Evolutionary conservation across 1,140 invertebrate genomes (phyloP), one percentile per base, ranked within the genome.

Genomic region (Magallana ariakensis): DNA sequence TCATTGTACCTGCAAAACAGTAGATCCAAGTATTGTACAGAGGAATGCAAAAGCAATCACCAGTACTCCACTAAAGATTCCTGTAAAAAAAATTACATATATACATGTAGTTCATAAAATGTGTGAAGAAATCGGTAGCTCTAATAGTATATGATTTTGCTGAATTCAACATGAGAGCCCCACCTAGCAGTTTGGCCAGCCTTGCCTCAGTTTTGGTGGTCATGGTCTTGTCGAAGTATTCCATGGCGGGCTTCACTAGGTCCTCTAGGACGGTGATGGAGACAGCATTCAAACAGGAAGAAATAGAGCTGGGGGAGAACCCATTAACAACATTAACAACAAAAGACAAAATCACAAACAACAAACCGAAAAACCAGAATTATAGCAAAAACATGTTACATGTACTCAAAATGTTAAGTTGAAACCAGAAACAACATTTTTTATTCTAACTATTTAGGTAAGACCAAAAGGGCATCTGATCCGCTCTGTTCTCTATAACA

Each of bases 241-340:
- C 96, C 22, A 91, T 33, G 26, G 82, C 85, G 5, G 96, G 96
- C 80, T 96, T 96, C 0, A 98, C 94, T 75, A 98, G 96, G 94
- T 99, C 98, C 94, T 98, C 97, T 90, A 98, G 96, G 2, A 97
- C 97, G 1, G 98, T 97, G 0, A 98, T 98, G 0, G 98, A 97
- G 70, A 99, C 94, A 0, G 98, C 98, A 93, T 98, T 99, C 83
- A 99, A 94, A 56, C 98, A 98, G 16, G 97, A 98, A 0, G 98
- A 98, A 2, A 99, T 97, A 5, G 98, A 99, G 90, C 98, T 98
- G 93, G n/a, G 66, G 85, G 8, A 66, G 53, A 16, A 46, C 2
- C 33, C 33, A 46, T 46, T 4, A 0, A 46, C 33, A 46, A 46
- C 33, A 46, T 46, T 0, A 46, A 46, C 33, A 46, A 46, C 33